Evolutionary conservation across 2,888 invertebrate genomes (phyloP).

Genomic region (Cryptocephalus moraei): DNA sequence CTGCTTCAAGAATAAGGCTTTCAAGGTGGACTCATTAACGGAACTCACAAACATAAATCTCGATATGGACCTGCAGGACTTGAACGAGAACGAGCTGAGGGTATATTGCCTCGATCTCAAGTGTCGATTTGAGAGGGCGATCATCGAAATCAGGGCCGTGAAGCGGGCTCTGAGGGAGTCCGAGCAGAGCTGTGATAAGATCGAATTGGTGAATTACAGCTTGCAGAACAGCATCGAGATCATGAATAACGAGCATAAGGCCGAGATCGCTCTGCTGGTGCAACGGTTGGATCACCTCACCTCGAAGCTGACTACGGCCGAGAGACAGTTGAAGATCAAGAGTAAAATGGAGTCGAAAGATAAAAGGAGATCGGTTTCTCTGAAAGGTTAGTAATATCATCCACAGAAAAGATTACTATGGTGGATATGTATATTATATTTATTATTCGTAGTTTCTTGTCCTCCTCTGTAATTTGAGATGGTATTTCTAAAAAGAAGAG

Average conservation of each 20-base stretch:
- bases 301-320: slow-evolving; percentile 67
- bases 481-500: too few species aligned
- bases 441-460: background rate
- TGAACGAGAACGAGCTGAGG: slow-evolving; percentile 66
- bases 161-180: slow-evolving; percentile 71
- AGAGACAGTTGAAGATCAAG: slow-evolving; percentile 71
- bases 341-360: slow-evolving; percentile 72
- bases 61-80: slow-evolving; percentile 60
- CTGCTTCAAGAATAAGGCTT: slow-evolving; percentile 46
- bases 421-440: background rate
- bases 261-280: slow-evolving; percentile 71
- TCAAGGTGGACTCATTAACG: slow-evolving; percentile 60
- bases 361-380: slow-evolving; percentile 68
- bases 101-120: slow-evolving; percentile 73
- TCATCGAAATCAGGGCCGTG: slow-evolving; percentile 73
- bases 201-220: slow-evolving; percentile 69
- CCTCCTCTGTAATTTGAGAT: too few species aligned
- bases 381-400: slow-evolving; percentile 58
- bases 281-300: slow-evolving; percentile 77
- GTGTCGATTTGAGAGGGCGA: slow-evolving; percentile 69
- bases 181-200: slow-evolving; percentile 66
- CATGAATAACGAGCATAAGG: slow-evolving; percentile 52
- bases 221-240: slow-evolving; percentile 61
- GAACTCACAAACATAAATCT: slow-evolving; percentile 72
- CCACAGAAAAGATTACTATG: too few species aligned